Evolutionary conservation across 2,797 vertebrate genomes (phyloP).

Genomic region (Delichon dasypus): DNA sequence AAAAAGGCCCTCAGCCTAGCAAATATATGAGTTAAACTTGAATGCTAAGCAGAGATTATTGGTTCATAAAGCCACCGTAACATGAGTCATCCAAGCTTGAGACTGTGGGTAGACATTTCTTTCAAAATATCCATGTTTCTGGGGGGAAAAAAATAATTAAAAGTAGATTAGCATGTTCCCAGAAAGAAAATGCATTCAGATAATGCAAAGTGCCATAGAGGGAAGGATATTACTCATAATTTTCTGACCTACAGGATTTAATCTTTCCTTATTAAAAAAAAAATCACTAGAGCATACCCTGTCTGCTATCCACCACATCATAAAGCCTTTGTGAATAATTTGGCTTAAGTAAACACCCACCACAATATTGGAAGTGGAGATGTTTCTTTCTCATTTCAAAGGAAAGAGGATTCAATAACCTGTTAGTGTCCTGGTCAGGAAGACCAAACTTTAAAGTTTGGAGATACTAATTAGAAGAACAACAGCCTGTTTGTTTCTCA

Average conservation of each 20-base stretch:
- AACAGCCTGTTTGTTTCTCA: neutral
- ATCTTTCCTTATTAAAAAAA: neutral
- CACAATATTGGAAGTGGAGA: neutral
- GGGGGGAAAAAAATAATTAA: neutral
- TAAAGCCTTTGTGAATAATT: neutral
- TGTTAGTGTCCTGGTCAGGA: neutral
- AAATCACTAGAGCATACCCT: neutral
- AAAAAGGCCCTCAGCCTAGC: neutral
- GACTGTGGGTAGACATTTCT: neutral
- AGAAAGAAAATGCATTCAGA: neutral
- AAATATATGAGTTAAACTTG: neutral
- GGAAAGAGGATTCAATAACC: neutral
- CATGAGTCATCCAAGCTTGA: neutral
- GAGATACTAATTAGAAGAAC: neutral
- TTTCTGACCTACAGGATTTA: neutral
- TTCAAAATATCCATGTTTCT: neutral
- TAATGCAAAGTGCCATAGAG: neutral
- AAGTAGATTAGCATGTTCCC: neutral
- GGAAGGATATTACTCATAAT: neutral
- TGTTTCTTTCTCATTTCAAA: neutral
- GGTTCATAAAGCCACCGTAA: neutral
- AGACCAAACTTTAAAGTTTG: neutral
- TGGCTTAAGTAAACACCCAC: neutral
- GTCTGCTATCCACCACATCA: neutral
- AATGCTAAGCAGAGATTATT: neutral